A percentile compares a stretch with the other conserved stretches of the same genome.
Evolutionary conservation across 2,888 invertebrate genomes (phyloP).

Genomic region (Epinotia bilunana): DNA sequence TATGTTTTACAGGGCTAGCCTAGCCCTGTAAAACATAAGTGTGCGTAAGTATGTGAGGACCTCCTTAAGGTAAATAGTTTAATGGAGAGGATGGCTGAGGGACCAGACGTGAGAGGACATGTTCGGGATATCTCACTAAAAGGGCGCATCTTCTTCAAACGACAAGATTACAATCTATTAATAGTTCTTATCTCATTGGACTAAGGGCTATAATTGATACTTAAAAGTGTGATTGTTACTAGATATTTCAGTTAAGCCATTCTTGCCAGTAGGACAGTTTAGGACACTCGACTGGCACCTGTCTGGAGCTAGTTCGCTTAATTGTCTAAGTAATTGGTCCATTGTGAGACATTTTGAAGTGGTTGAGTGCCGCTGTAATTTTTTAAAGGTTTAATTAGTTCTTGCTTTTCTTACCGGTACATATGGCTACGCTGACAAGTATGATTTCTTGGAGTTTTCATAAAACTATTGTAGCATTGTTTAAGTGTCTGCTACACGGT

Average conservation of each 20-base stretch:
- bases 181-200: background rate
- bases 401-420: background rate
- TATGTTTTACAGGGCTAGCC: constrained; percentile 22
- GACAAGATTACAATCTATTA: background rate
- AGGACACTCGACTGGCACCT: constrained; percentile 61
- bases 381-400: background rate
- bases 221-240: background rate
- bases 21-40: too few species aligned
- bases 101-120: constrained; percentile 45
- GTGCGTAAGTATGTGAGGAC: too few species aligned
- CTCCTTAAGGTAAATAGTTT: constrained; percentile 57
- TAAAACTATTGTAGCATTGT: too few species aligned
- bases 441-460: too few species aligned
- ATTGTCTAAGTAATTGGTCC: constrained; percentile 75
- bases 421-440: too few species aligned
- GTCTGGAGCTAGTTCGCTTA: constrained; percentile 61
- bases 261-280: constrained; percentile 25
- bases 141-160: background rate
- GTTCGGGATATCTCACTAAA: constrained; percentile 32
- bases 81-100: constrained; percentile 55
- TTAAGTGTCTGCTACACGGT: too few species aligned
- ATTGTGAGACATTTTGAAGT: constrained; percentile 52
- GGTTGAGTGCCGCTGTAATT: background rate
- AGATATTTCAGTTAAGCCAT: background rate
- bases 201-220: background rate